A percentile compares a stretch with the other conserved stretches of the same genome.
Evolutionary conservation across 2,888 invertebrate species (phyloP).

Genomic region (Plutella xylostella): DNA sequence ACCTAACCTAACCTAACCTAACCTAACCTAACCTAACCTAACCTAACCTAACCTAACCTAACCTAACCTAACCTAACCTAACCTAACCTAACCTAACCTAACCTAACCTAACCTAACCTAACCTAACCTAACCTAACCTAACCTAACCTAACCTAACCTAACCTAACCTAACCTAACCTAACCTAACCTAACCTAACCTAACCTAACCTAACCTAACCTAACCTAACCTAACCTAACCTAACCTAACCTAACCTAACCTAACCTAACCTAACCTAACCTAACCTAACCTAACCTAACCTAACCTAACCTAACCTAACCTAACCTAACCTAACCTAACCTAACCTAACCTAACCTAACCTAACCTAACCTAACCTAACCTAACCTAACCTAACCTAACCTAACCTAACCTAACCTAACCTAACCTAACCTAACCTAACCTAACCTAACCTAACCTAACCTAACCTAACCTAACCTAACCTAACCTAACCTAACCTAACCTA

Average conservation of each 20-base stretch:
- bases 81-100: conserved; percentile 18
- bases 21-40: conserved; percentile 18
- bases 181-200: conserved; percentile 10
- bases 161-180: conserved; percentile 10
- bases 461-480: conserved; percentile 7
- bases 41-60: conserved; percentile 18
- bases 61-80: conserved; percentile 18
- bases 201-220: conserved; percentile 9
- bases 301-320: conserved; percentile 9
- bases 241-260: conserved; percentile 8
- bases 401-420: conserved; percentile 9
- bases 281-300: conserved; percentile 9
- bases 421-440: conserved; percentile 9
- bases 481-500: conserved; percentile 7
- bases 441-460: conserved; percentile 9
- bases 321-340: conserved; percentile 9
- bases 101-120: conserved; percentile 18
- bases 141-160: conserved; percentile 17
- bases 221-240: conserved; percentile 9
- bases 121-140: conserved; percentile 18
- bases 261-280: conserved; percentile 9
- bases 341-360: conserved; percentile 9
- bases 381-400: conserved; percentile 9
- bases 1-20: conserved; percentile 18
- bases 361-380: conserved; percentile 9